Percentiles rank a stretch among this genome's conserved stretches.
phyloP scores from a whole-genome alignment of 2,888 invertebrate species.

The Ditylenchus weischeri region DNA sequence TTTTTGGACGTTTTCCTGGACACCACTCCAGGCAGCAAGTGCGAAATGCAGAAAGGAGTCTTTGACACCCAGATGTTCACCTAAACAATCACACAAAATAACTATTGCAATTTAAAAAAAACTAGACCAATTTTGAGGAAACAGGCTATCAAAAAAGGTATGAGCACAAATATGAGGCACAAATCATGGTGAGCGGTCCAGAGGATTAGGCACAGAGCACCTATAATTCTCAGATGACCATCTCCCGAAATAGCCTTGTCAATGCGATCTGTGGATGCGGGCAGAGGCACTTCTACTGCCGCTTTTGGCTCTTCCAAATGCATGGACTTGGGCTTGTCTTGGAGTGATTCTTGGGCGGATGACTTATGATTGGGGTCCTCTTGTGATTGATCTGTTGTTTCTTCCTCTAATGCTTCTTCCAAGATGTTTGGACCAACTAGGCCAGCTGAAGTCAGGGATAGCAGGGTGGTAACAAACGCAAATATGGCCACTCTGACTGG shows the following conservation, averaged over 20 bases:
- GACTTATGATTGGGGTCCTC: not conserved
- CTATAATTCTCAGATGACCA: constrained; percentile 35
- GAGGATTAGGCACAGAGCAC: constrained; percentile 45
- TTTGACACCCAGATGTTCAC: constrained; percentile 42
- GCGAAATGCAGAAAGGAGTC: constrained; percentile 28
- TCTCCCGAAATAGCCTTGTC: constrained; percentile 31
- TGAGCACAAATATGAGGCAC: constrained; percentile 43
- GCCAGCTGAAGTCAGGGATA: constrained; percentile 49
- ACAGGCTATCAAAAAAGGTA: constrained; percentile 46
- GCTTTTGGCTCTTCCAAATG: not conserved
- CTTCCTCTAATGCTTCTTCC: constrained; percentile 24
- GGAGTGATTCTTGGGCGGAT: not conserved
- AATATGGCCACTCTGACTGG: constrained; percentile 53
- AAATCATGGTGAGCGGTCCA: constrained; percentile 53
- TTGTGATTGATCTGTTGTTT: not conserved
- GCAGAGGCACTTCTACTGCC: not conserved
- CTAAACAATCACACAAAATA: constrained; percentile 21
- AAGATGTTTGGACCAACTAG: constrained; percentile 35
- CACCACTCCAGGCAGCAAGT: constrained; percentile 33
- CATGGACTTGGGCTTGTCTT: constrained; percentile 1
- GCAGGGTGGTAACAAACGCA: constrained; percentile 38
- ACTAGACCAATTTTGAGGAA: constrained; percentile 26
- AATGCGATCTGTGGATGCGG: constrained; percentile 5
- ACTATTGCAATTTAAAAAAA: constrained; percentile 14
- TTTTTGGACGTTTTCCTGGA: constrained; percentile 37